Evolutionary conservation across 2,113 vertebrate genomes (phyloP), one percentile per base, ranked within the genome.

Genomic region (Xiphophorus maculatus): DNA sequence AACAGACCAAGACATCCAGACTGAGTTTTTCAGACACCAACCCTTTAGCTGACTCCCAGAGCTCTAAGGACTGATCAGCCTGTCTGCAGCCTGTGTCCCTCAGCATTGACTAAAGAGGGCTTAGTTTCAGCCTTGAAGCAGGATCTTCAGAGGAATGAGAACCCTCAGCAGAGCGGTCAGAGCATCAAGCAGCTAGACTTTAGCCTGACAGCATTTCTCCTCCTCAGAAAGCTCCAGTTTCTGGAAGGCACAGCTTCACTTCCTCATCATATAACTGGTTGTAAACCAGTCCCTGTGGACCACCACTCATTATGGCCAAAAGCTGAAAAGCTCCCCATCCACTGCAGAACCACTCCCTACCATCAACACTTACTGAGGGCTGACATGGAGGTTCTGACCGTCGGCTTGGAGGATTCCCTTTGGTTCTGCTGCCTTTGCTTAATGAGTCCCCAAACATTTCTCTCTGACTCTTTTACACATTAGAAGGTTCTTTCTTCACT

Each of bases 351-450:
- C 77, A 63, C 87, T 89, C 84, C 74, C 84, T 58, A 11, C 60
- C 88, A 88, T 89, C 89, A 89, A 91, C 91, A 90, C 90, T 90
- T 91, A 89, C 85, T 84, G 63, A 82, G 84, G 78, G 74, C 83
- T 77, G 69, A 85, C 84, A 89, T 74, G 77, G 71, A 74, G 68
- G 79, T 84, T 90, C 73, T 29, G 8, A 22, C 32, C 28, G 62
- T 60, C 76, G 40, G 77, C 65, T 70, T 58, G 69, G 63, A 70
- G 60, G 77, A 75, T 80, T 77, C 73, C 61, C 74, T 3, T 35
- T 65, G 58, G 70, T 67, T 73, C 67, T 27, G 11, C 19, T 3
- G 11, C 73, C 29, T 80, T 67, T 11, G 60, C 73, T 69, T 79
- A 88, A 86, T 83, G 77, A 91, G 86, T 71, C 76, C 77, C 74